Evolutionary conservation across 2,797 vertebrate genomes (phyloP), one percentile per base, ranked within the genome.

Genomic region (Nannoperca australis): DNA sequence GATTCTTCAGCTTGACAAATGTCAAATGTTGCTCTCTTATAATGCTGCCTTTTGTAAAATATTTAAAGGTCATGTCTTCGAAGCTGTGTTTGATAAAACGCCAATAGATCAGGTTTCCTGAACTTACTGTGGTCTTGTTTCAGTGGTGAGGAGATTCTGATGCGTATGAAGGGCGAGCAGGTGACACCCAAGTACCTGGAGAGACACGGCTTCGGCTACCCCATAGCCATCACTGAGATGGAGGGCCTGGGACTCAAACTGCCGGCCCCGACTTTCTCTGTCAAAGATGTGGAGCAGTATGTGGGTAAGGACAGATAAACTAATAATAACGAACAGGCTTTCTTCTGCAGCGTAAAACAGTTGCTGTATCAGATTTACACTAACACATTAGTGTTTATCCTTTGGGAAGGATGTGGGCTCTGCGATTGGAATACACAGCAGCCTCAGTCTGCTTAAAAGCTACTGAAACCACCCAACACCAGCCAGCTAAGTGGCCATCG

Each of bases 131-230:
- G 34, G 18, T 83, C 13, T 77, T 87, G 45, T 55, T 85, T 11
- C 86, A 99, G 98, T 86, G 98, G 96, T 18, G 97, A 98, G 80
- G 98, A 99, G 87, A 92, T 98, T 2, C 84, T 99, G 88, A 90
- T 96, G 82, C 95, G 95, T 93, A 98, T 99, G 97, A 95, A 96
- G 53, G 98, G 98, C 7, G 96, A 96, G 93, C 97, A 96, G 69
- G 86, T 99, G 94, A 98, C 98, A 10, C 96, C 96, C 73, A 95
- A 95, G 88, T 99, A 97, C 83, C 92, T 99, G 94, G 98, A 99
- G 94, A 96, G 97, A 73, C 97, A 98, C 49, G 96, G 97, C 76
- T 99, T 99, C 92, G 96, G 95, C 81, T 95, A 96, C 87, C 98
- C 98, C 70, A 97, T 99, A 56, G 93, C 90, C 79, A 94, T 99